Percentiles rank a stretch among this genome's conserved stretches.
phyloP scores from a whole-genome alignment of 2,113 vertebrate genomes.

The Psittacus erithacus region DNA sequence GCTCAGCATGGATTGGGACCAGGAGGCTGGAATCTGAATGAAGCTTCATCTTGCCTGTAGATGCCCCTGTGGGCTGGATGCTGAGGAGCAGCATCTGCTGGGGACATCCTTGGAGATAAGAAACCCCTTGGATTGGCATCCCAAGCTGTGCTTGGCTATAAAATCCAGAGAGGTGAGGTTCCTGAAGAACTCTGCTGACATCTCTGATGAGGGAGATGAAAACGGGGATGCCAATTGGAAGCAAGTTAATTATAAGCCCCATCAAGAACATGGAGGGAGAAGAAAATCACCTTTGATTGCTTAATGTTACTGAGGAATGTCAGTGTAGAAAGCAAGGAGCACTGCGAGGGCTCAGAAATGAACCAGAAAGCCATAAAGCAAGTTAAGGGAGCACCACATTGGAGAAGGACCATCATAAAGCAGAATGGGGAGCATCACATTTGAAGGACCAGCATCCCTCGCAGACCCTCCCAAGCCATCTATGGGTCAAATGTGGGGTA shows the following conservation, averaged over 20 bases:
- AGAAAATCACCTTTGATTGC: slow-evolving; percentile 17
- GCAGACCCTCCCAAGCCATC: not conserved
- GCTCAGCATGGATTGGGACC: not conserved
- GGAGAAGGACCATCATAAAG: not conserved
- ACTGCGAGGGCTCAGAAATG: not conserved
- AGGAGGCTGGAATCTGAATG: not conserved
- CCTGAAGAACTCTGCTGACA: not conserved
- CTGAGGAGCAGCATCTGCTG: not conserved
- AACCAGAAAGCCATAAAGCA: not conserved
- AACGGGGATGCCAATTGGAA: not conserved
- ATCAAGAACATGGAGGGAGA: not conserved
- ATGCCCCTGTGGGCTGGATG: not conserved
- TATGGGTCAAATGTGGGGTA: not conserved
- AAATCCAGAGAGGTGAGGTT: fast-evolving
- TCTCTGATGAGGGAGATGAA: not conserved
- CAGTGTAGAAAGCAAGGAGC: not conserved
- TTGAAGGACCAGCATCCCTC: not conserved
- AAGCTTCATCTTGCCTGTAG: not conserved
- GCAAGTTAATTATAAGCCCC: not conserved
- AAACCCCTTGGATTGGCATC: not conserved
- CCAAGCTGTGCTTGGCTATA: not conserved
- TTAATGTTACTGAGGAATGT: not conserved
- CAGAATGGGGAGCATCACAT: not conserved
- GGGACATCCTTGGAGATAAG: not conserved
- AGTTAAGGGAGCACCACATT: not conserved